Evolutionary conservation across 2,888 invertebrate genomes (phyloP).

Genomic region (Lithosia quadra): DNA sequence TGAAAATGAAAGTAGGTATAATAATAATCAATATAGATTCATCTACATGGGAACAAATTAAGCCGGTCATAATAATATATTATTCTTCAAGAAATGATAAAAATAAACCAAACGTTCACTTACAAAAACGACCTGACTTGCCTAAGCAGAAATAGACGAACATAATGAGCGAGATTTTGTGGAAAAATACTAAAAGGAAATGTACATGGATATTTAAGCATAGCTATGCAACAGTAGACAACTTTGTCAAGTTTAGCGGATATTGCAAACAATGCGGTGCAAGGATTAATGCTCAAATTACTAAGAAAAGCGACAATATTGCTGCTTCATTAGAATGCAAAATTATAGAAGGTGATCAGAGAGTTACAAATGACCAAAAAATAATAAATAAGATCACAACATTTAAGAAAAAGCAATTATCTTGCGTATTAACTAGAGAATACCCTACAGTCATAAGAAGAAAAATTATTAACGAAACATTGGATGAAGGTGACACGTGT

Average conservation of each 20-base stretch:
- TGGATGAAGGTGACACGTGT: constrained; percentile 21
- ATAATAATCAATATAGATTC: constrained; percentile 17
- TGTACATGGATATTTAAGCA: constrained; percentile 4
- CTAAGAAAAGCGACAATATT: not conserved
- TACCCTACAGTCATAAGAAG: not conserved
- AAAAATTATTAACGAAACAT: not conserved
- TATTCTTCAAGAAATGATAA: constrained; percentile 17
- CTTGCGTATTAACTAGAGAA: too few relatives aligned
- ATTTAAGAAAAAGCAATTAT: too few relatives aligned
- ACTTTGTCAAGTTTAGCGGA: not conserved
- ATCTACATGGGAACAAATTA: constrained; percentile 15
- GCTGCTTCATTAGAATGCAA: constrained; percentile 2
- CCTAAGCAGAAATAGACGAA: constrained; percentile 19
- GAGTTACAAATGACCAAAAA: not conserved
- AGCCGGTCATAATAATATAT: constrained; percentile 18
- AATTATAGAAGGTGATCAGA: constrained; percentile 2
- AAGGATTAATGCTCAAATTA: constrained; percentile 1
- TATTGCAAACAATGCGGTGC: too few relatives aligned
- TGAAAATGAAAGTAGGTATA: constrained; percentile 17
- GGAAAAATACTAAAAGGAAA: constrained; percentile 18
- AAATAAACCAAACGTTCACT: constrained; percentile 14
- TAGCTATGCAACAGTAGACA: constrained; percentile 2
- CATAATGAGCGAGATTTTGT: constrained; percentile 14
- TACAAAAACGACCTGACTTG: constrained; percentile 16
- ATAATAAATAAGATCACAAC: constrained; percentile 1